Conservation (phyloP, 37 sponge, comb jelly and placozoan species). For the Petrosia ficiformis region DNA sequence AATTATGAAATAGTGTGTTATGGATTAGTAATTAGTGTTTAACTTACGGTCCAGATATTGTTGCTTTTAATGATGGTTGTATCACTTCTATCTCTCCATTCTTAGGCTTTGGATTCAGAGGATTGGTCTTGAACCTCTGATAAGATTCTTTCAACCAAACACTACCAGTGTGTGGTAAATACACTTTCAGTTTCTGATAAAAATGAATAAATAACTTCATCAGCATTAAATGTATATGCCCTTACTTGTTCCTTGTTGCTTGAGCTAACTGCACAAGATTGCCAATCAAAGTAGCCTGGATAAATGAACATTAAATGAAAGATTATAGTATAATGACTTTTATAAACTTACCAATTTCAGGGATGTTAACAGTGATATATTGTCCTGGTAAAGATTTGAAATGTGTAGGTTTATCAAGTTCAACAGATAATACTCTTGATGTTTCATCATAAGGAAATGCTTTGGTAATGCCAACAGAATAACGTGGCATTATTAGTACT, state of each 20-base stretch:
- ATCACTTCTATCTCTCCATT: too few species aligned
- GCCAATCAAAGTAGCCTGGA: slow-evolving; percentile 39
- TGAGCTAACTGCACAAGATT: slow-evolving; percentile 31
- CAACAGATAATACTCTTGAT: slow-evolving; percentile 31
- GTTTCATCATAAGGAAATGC: slow-evolving; percentile 39
- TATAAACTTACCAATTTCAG: slow-evolving; percentile 39
- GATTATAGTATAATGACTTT: not conserved
- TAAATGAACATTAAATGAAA: not conserved
- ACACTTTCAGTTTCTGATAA: slow-evolving; percentile 39
- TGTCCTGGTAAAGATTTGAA: slow-evolving; percentile 54
- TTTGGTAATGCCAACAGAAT: slow-evolving; percentile 9
- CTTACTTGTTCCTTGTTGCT: slow-evolving; percentile 47
- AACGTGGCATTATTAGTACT: not conserved
- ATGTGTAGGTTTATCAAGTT: slow-evolving; percentile 35
- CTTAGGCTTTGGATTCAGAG: slow-evolving; percentile 8
- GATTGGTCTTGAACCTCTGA: slow-evolving; percentile 24
- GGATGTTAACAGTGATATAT: slow-evolving; percentile 35
- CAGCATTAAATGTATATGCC: not conserved
- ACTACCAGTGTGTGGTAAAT: slow-evolving; percentile 29
- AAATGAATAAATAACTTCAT: not conserved
- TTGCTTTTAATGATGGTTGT: not conserved
- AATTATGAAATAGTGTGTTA: not conserved
- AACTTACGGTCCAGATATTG: slow-evolving; percentile 57
- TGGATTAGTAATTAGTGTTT: not conserved
- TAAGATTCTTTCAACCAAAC: slow-evolving; percentile 26